Evolutionary conservation across 2,888 invertebrate genomes (phyloP), one percentile per base, ranked within the genome.

Genomic region (Thalpophila matura): DNA sequence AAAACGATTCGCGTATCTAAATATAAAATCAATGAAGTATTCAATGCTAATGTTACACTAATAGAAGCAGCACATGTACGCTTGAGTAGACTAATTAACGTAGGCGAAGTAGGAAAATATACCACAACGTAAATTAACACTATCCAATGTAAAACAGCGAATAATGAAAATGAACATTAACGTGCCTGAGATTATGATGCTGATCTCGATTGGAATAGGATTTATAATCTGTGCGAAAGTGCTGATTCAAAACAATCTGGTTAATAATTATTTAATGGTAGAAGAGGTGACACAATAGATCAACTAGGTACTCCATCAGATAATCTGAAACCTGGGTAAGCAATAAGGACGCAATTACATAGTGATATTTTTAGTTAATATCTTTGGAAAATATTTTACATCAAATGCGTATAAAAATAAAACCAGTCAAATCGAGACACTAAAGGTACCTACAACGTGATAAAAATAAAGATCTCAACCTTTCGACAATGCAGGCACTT

Each of bases 41-140:
- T 72, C 60, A 72, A 72, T 71, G 72, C 35, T 72, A 71, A 71
- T 71, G 43, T 6, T 35, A 49, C 53, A 35, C 35, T 72, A 56
- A 72, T 60, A 56, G 51, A 72, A 53, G 42, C 70, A 66, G 66
- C 57, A 64, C 47, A 58, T 66, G 51, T 33, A 66, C 40, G 70
- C 72, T 53, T 45, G 49, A 53, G 43, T 50, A 60, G 38, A 49
- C 31, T 71, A 66, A 70, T 71, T 65, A 70, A 59, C 29, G 7
- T 12, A 16, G 12, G n/a, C 26, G 22, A 65, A 49, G 55, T 43
- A 70, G 51, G 72, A 65, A 51, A 55, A 55, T 59, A 59, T 51
- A 55, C 26, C 51, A 43, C 49, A 42, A 29, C 5, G 47, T 55
- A 53, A 51, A 55, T 38, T 26, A 65, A 12, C 33, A 24, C 16